Conservation (phyloP, 2,113 vertebrate genomes). For the Plestiodon gilberti region DNA sequence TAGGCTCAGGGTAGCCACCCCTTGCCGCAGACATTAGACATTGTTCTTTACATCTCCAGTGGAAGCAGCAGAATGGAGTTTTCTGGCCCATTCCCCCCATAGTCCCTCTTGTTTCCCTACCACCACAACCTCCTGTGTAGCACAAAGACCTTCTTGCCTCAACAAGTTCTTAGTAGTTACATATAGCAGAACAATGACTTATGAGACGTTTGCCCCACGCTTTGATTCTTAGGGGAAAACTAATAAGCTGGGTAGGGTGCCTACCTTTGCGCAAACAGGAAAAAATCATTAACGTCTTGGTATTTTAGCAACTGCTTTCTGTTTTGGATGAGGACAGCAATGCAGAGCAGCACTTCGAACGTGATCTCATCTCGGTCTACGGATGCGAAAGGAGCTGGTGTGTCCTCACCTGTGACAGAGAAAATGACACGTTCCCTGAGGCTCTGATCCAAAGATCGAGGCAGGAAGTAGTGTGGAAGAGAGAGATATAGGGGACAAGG, state of each 20-base stretch:
- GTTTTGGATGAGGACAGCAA: slow-evolving; percentile 20
- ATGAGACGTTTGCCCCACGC: background rate
- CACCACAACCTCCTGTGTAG: too few species aligned
- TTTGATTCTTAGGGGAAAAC: background rate
- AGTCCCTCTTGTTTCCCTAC: too few species aligned
- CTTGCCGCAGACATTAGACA: background rate
- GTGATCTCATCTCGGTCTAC: slow-evolving; percentile 5
- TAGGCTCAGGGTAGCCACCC: background rate
- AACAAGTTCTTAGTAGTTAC: too few species aligned
- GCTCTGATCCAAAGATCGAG: background rate
- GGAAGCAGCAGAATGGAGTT: background rate
- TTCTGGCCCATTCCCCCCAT: background rate
- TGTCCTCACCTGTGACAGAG: slow-evolving; percentile 3
- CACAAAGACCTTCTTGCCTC: background rate
- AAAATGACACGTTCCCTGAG: background rate
- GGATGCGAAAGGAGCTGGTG: background rate
- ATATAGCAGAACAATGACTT: background rate
- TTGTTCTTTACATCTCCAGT: background rate
- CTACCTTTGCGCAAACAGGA: slow-evolving; percentile 30
- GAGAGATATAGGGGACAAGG: too few species aligned
- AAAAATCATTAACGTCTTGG: slow-evolving; percentile 12
- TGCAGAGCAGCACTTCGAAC: slow-evolving; percentile 22
- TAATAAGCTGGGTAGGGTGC: too few species aligned
- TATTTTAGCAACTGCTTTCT: slow-evolving; percentile 17
- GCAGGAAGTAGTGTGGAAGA: background rate